These are phyloP conservation scores for Nesometra sesokonis DNA, from an alignment of 35 echinoderm and acorn worm species.

Conservation along the genomic window DNA sequence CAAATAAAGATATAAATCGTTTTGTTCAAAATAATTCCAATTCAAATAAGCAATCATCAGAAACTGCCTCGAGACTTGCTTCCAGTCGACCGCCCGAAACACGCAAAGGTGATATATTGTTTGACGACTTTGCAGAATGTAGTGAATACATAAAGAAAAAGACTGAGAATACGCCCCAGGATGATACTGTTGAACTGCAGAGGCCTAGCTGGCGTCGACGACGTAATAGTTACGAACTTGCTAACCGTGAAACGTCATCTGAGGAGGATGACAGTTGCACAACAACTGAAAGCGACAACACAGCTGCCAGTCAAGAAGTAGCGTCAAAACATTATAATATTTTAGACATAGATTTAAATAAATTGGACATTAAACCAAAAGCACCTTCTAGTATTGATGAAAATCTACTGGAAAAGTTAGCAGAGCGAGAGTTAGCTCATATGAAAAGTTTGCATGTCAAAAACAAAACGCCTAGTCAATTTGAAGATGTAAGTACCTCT, in stretches of 20 bases:
- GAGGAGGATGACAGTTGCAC: conserved; percentile 58
- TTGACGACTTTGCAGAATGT: conserved; percentile 93
- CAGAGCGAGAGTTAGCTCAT: conserved; percentile 50
- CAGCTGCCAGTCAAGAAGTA: conserved; percentile 16
- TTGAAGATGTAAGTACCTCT: background rate
- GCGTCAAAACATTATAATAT: conserved; percentile 20
- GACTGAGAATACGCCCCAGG: conserved; percentile 1
- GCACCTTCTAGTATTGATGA: conserved; percentile 34
- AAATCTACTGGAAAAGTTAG: conserved; percentile 44
- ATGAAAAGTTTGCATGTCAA: conserved; percentile 47
- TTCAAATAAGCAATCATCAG: background rate
- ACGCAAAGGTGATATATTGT: conserved; percentile 58
- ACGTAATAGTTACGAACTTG: conserved; percentile 87
- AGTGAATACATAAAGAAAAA: conserved; percentile 68
- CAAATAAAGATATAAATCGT: background rate
- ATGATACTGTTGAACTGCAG: conserved; percentile 9
- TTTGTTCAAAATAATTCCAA: background rate
- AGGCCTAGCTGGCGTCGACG: conserved; percentile 27
- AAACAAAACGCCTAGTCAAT: conserved; percentile 7
- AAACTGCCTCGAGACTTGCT: background rate
- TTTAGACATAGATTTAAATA: conserved; percentile 10
- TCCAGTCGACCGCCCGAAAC: background rate
- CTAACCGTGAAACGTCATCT: conserved; percentile 63
- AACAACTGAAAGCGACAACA: background rate
- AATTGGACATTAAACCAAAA: background rate